These are phyloP conservation scores for Horisme vitalbata DNA, from an alignment of 2,888 invertebrate species.

Conservation along the genomic window DNA sequence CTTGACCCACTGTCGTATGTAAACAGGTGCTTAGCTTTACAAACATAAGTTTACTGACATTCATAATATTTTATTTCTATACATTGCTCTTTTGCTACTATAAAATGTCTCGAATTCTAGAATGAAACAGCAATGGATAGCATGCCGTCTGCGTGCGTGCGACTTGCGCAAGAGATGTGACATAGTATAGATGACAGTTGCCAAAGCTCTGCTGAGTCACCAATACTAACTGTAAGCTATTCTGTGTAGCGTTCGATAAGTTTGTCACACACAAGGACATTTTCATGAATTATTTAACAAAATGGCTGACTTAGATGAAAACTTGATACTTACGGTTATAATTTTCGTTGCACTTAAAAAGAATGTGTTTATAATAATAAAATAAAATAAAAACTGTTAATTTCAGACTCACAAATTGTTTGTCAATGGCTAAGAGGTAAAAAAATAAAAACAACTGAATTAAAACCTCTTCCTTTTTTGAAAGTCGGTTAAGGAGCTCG, in stretches of 20 bases:
- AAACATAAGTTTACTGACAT: constrained; percentile 67
- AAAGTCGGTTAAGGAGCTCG: too few species aligned
- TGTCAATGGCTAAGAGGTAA: too few species aligned
- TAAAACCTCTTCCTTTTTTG: too few species aligned
- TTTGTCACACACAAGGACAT: not conserved
- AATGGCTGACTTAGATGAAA: too few species aligned
- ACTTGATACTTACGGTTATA: too few species aligned
- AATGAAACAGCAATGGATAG: constrained; percentile 8
- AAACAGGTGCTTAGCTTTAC: constrained; percentile 70
- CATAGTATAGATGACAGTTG: constrained; percentile 11
- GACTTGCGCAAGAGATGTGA: constrained; percentile 65
- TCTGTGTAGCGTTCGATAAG: constrained; percentile 14
- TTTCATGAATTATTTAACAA: too few species aligned
- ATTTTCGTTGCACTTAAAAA: too few species aligned
- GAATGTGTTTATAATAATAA: too few species aligned
- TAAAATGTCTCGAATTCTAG: not conserved
- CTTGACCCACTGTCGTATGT: constrained; percentile 53
- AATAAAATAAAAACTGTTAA: too few species aligned
- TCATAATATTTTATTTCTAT: constrained; percentile 44
- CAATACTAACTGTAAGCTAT: constrained; percentile 24
- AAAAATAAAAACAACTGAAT: too few species aligned
- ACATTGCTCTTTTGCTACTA: constrained; percentile 6
- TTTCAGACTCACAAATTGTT: too few species aligned
- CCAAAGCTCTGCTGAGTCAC: constrained; percentile 56
- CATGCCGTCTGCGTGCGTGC: constrained; percentile 33